Conservation (phyloP, 2,888 invertebrate species). For the Pherbina coryleti region DNA sequence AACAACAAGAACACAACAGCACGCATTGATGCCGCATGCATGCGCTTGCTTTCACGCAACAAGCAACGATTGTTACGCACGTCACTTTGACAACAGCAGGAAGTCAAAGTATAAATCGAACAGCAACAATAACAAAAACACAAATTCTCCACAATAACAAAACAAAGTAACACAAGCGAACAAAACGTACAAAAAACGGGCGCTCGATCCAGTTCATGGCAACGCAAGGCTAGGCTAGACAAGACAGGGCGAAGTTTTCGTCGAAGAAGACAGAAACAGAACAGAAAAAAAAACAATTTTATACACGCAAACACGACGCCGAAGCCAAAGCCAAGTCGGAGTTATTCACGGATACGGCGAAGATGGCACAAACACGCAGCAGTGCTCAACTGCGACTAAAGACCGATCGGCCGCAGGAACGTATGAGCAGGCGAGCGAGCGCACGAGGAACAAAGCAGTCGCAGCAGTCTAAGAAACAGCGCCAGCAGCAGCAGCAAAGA, state of each 20-base stretch:
- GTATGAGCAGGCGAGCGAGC: background rate
- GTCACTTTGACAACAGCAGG: too few species aligned
- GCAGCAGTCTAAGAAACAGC: background rate
- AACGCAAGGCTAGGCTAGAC: background rate
- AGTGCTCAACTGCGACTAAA: constrained; percentile 13
- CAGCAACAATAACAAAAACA: background rate
- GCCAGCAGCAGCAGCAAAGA: background rate
- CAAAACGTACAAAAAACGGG: background rate
- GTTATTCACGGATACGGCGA: background rate
- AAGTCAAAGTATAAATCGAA: too few species aligned
- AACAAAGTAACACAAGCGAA: background rate
- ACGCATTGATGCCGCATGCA: too few species aligned
- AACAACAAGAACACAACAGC: too few species aligned
- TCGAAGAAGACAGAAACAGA: background rate
- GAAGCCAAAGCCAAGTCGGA: too few species aligned
- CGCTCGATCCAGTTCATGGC: background rate
- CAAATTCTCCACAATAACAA: background rate
- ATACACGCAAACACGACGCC: too few species aligned
- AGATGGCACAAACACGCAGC: constrained; percentile 1
- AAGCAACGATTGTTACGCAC: too few species aligned
- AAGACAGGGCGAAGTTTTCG: background rate
- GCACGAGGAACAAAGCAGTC: background rate
- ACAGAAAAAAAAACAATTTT: too few species aligned
- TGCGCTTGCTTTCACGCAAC: too few species aligned
- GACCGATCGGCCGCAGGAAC: constrained; percentile 7